Evolutionary conservation across 2,113 vertebrate genomes (phyloP), one percentile per base, ranked within the genome.

Genomic region (Chaetodon auriga): DNA sequence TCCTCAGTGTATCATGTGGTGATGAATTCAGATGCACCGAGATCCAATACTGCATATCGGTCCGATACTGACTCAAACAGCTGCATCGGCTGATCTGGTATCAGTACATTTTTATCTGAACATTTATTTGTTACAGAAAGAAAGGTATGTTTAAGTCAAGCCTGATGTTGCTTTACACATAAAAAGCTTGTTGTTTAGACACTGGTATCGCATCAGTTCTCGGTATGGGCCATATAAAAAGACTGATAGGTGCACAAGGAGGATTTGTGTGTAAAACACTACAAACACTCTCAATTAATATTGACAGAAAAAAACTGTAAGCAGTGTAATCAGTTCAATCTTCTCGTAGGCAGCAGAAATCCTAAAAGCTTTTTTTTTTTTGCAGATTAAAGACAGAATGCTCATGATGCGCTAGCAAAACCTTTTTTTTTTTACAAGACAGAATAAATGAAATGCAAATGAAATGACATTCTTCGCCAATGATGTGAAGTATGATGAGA

Each of bases 241-340:
- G 30, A 30, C 30, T 30, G 30, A 75, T 81, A 30, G 1, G 30
- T 30, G 30, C 49, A 36, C 2, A 1, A 38, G 3, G 19, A 68
- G 45, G 51, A 62, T 77, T 77, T 46, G 21, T 48, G 7, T 35
- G 45, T 72, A 41, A 75, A 57, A 49, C 68, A 68, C 41, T 51
- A 21, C 45, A 46, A 60, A 51, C 11, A 14, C 30, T 46, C 35
- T 6, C 18, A 46, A 78, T 73, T 18, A 65, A 81, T 68, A 79
- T 35, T 70, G 68, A 87, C 65, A 43, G 49, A 4, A 38, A 77
- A 87, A 78, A 25, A 80, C 46, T 60, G 38, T 80, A 62, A 79
- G 74, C 11, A 19, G 36, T 60, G 53, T 70, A 79, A 82, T 84
- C 54, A 30, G 53, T 48, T 77, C 23, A 79, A 72, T 83, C 61